Evolutionary conservation across 2,888 invertebrate genomes (phyloP).

Genomic region (Neria commutata): DNA sequence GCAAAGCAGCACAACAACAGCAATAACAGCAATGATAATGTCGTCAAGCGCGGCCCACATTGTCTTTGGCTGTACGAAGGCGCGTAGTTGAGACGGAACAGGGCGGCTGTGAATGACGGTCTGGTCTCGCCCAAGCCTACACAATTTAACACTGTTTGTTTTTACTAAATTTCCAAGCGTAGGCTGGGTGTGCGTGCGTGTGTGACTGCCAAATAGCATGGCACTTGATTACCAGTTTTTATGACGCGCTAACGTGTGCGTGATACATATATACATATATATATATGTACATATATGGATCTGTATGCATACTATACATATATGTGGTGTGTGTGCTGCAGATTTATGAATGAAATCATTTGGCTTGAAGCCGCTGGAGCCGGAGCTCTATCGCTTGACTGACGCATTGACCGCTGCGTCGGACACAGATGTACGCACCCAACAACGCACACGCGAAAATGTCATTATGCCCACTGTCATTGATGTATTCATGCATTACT

Average conservation of each 20-base stretch:
- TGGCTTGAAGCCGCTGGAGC: background rate
- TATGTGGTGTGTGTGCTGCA: constrained; percentile 36
- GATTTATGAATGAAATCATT: constrained; percentile 44
- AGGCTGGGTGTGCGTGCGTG: too few species aligned
- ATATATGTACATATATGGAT: background rate
- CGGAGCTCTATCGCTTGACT: constrained; percentile 5
- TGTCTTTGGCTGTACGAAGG: background rate
- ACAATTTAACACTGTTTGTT: too few species aligned
- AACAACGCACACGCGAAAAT: constrained; percentile 40
- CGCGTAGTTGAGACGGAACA: too few species aligned
- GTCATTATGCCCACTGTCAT: constrained; percentile 39
- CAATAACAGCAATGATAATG: constrained; percentile 4
- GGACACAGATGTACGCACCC: background rate
- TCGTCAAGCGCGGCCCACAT: background rate
- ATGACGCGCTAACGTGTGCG: too few species aligned
- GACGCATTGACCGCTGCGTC: background rate
- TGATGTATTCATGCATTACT: background rate
- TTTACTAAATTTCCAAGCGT: too few species aligned
- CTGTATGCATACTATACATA: background rate
- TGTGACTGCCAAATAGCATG: too few species aligned
- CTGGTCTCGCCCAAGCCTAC: too few species aligned
- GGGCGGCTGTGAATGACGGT: too few species aligned
- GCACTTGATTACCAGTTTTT: too few species aligned
- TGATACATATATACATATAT: background rate
- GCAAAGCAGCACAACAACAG: background rate